Evolutionary conservation across 2,113 vertebrate species (phyloP).

Genomic region (Okapia johnstoni): DNA sequence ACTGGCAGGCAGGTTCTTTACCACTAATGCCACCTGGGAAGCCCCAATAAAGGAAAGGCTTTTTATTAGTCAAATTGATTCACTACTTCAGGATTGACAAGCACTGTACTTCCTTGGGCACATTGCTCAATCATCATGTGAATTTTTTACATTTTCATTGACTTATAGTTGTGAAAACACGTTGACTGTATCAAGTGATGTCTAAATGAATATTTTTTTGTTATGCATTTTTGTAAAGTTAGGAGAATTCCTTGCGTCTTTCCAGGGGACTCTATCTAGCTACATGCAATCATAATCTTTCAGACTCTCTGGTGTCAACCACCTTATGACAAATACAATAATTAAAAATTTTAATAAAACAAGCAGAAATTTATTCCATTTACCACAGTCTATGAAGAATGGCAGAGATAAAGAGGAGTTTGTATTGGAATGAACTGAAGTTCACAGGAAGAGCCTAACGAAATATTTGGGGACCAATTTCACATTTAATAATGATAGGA

Average conservation of each 20-base stretch:
- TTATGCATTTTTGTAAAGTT: neutral
- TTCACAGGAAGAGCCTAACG: neutral
- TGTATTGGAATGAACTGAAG: neutral
- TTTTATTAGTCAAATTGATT: neutral
- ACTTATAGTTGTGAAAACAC: neutral
- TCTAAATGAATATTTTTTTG: neutral
- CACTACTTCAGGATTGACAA: neutral
- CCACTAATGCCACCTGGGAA: neutral
- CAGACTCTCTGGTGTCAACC: neutral
- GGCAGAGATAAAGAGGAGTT: neutral
- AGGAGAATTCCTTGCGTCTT: neutral
- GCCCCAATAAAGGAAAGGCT: neutral
- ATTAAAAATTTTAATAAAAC: neutral
- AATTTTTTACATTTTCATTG: neutral
- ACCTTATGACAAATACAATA: neutral
- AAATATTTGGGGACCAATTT: neutral
- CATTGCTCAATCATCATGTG: neutral
- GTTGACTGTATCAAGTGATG: neutral
- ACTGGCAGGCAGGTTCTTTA: neutral
- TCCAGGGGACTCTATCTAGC: neutral
- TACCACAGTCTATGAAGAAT: neutral
- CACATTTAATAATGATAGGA: neutral
- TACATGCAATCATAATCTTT: neutral
- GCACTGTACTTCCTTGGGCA: neutral
- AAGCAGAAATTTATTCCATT: neutral